phyloP scores from a whole-genome alignment of 1,140 invertebrate species.

The Plectrocnemia conspersa region DNA sequence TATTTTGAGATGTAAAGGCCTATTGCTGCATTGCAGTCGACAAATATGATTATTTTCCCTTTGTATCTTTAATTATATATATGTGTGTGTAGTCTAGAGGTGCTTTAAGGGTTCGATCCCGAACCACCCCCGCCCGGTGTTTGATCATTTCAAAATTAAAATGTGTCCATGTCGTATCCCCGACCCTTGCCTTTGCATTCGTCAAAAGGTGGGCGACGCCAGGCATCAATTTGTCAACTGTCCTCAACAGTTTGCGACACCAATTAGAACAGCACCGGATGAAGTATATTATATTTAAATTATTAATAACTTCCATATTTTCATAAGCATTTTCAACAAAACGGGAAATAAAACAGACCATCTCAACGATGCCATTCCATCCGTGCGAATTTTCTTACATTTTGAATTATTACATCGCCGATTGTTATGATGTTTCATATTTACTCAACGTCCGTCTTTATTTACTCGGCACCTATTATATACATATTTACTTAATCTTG shows the following conservation, averaged over 20 bases:
- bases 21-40: no score
- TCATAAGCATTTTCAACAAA: not conserved
- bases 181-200: slow-evolving; percentile 13
- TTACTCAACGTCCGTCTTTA: slow-evolving; percentile 13
- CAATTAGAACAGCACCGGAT: slow-evolving; percentile 9
- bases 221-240: slow-evolving; percentile 26
- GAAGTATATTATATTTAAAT: no score
- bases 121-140: slow-evolving; percentile 7
- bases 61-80: no score
- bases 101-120: no score
- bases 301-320: not conserved
- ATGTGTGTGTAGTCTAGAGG: no score
- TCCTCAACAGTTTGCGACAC: slow-evolving; percentile 21
- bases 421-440: slow-evolving; percentile 29
- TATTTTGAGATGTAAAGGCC: no score
- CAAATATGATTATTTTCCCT: no score
- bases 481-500: slow-evolving; percentile 20
- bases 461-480: slow-evolving; percentile 12
- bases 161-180: slow-evolving; percentile 24
- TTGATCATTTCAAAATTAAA: slow-evolving; percentile 34
- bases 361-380: not conserved
- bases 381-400: no score
- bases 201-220: slow-evolving; percentile 14
- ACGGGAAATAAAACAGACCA: not conserved
- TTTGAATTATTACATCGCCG: slow-evolving; percentile 31